Base-by-base conservation (phyloP, 2,888 invertebrate species). In the Xestobium rufovillosum region DNA sequence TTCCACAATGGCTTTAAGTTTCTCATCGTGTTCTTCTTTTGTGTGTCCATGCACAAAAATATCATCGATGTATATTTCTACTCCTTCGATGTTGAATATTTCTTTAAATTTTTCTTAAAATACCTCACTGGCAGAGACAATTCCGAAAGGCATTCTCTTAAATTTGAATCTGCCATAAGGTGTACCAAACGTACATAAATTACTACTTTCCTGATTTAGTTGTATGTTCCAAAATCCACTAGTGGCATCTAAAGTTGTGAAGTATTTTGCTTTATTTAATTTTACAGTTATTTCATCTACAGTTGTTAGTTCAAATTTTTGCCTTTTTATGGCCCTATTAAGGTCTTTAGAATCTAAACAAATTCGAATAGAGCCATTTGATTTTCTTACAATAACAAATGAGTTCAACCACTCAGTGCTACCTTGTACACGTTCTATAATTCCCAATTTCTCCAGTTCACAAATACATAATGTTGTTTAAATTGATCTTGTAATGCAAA, bases 381-480 rank as follows among this genome's bases (percentile, higher is more conserved):
- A 13, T 41, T 51, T 51, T 30, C 33, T 36, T 4, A 48, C 46
- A 33, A 49, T 10, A 8, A 48, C 48, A 9, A 39, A 38, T n/a
- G 49, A 34, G 36, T 48, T 48, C 12, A 47, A 36, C 48, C 50
- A 51, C 3, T 50, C 46, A 19, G 45, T 19, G 11, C 26, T 23
- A 8, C 31, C 40, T 1, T 34, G 10, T 3, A 48, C 39, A 38
- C 42, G 40, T 31, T 37, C 12, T 13, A 49, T 42, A 2, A 49
- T 44, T 12, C 36, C 27, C 17, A 19, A 9, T 2, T 17, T 39
- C 33, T 45, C 42, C 25, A 47, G 11, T 12, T 41, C 26, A 6
- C 38, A 12, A 28, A 49, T 14, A n/a, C 34, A 39, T n/a, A n/a
- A n/a, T n/a, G n/a, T 25, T 26, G 4, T 44, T 49, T 42, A 8